Evolutionary conservation across 2,797 vertebrate genomes (phyloP).

Genomic region (Lepilemur ruficaudatus): DNA sequence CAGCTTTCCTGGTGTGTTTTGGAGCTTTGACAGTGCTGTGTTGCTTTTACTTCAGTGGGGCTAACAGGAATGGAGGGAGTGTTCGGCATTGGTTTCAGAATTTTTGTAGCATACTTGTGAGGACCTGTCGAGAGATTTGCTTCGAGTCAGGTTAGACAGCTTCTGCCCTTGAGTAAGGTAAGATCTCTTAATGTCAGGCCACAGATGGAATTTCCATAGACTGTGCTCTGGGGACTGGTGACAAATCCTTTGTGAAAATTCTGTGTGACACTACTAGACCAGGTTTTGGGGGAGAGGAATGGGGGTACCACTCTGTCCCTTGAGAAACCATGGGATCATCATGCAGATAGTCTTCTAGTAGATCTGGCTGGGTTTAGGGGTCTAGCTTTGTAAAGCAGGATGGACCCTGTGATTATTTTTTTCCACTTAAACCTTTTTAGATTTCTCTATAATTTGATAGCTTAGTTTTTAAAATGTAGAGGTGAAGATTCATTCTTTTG

Average conservation of each 20-base stretch:
- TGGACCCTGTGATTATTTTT: not conserved
- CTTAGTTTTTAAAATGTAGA: constrained; percentile 21
- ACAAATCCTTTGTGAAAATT: constrained; percentile 42
- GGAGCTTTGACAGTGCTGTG: not conserved
- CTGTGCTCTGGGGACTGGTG: not conserved
- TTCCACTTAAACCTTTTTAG: not conserved
- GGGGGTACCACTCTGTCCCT: not conserved
- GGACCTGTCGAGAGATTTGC: not conserved
- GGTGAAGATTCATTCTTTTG: not conserved
- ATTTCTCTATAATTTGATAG: constrained; percentile 39
- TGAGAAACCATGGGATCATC: not conserved
- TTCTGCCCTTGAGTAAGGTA: constrained; percentile 13
- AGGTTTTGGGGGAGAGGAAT: not conserved
- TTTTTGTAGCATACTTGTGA: not conserved
- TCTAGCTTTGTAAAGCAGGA: constrained; percentile 7
- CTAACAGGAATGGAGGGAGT: not conserved
- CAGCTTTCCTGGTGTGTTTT: not conserved
- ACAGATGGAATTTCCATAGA: constrained; percentile 59
- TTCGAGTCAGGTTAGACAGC: not conserved
- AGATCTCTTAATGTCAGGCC: constrained; percentile 37
- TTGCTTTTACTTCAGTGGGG: constrained; percentile 2
- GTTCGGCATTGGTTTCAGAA: not conserved
- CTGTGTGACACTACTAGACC: not conserved
- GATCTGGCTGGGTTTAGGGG: not conserved
- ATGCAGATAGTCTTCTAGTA: not conserved